These are phyloP conservation scores for Chloropsis cyanopogon DNA, from an alignment of 2,113 vertebrate species.

Conservation along the genomic window DNA sequence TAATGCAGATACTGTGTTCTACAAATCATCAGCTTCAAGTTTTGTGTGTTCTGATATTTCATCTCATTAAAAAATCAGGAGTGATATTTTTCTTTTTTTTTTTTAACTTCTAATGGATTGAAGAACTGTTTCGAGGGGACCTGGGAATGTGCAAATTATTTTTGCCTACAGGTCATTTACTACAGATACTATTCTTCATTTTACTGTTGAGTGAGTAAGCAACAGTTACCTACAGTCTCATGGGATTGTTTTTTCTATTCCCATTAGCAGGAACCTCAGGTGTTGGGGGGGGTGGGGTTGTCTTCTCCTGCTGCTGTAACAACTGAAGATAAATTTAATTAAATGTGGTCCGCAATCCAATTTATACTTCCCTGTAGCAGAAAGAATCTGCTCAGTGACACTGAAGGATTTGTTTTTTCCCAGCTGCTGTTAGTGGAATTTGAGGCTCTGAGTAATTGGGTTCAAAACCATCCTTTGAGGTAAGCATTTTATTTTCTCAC, in stretches of 20 bases:
- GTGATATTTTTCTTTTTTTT: background rate
- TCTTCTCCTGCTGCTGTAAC: background rate
- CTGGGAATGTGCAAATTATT: background rate
- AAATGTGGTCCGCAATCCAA: background rate
- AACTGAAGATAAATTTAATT: constrained; percentile 26
- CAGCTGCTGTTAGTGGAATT: background rate
- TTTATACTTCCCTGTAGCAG: constrained; percentile 3
- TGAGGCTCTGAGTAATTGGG: background rate
- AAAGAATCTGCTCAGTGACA: background rate
- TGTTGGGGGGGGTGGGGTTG: background rate
- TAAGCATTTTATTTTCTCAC: background rate
- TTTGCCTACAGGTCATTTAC: background rate
- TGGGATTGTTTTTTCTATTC: background rate
- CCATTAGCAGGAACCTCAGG: background rate
- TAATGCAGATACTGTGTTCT: background rate
- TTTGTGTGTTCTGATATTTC: background rate
- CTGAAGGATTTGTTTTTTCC: constrained; percentile 22
- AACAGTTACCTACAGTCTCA: background rate
- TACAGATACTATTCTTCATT: background rate
- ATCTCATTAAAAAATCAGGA: background rate
- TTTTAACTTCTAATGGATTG: background rate
- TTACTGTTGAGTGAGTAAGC: background rate
- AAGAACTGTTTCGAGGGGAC: background rate
- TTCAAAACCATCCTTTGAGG: constrained; percentile 9
- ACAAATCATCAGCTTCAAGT: background rate